These are phyloP conservation scores for Orbicella faveolata DNA, from an alignment of 64 coral and sea anemone genomes.

Conservation along the genomic window DNA sequence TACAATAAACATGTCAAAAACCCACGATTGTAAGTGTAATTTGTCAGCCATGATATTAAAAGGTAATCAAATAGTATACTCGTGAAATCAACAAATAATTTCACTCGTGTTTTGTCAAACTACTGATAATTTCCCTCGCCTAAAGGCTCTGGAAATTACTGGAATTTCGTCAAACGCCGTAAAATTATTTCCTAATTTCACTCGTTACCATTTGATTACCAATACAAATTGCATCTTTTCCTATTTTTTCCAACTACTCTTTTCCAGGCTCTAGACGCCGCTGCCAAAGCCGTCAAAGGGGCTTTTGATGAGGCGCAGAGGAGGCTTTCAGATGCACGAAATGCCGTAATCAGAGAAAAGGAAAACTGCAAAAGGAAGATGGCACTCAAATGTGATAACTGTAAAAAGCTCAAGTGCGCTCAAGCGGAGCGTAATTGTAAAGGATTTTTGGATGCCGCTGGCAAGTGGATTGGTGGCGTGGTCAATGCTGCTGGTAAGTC, in stretches of 20 bases:
- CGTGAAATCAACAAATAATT: no score
- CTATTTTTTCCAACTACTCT: neutral
- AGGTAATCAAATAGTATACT: no score
- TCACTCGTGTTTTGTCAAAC: no score
- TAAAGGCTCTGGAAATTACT: no score
- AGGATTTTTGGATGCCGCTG: slow-evolving; percentile 78
- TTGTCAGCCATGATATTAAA: no score
- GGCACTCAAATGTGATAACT: slow-evolving; percentile 89
- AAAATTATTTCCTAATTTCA: no score
- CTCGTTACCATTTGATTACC: no score
- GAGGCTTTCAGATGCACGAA: slow-evolving; percentile 68
- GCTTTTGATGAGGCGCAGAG: slow-evolving; percentile 89
- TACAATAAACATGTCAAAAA: no score
- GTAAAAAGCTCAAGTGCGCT: slow-evolving; percentile 76
- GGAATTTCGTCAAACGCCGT: no score
- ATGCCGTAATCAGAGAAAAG: slow-evolving; percentile 77
- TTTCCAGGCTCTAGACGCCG: slow-evolving; percentile 81
- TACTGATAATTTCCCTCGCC: no score
- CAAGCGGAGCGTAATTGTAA: slow-evolving; percentile 90
- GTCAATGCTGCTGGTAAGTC: slow-evolving; percentile 82
- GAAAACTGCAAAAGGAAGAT: slow-evolving; percentile 95
- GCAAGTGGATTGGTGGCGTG: slow-evolving; percentile 90
- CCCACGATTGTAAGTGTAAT: no score
- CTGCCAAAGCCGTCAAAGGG: slow-evolving; percentile 71
- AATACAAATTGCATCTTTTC: no score